Evolutionary conservation across 2,888 invertebrate species (phyloP).

Genomic region (Harmothoe impar): DNA sequence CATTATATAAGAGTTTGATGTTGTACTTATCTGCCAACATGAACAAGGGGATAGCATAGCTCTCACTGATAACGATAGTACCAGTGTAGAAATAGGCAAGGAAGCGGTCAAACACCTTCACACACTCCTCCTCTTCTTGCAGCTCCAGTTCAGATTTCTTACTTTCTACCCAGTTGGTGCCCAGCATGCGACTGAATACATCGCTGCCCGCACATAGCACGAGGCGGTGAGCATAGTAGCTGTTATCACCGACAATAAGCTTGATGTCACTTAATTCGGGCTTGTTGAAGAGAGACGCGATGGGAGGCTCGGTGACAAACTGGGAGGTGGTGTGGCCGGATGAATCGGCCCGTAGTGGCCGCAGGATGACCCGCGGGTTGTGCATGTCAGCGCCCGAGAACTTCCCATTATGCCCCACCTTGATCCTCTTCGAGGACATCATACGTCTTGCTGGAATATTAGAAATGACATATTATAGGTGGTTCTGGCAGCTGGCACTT

Average conservation of each 20-base stretch:
- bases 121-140: constrained; percentile 79
- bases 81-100: constrained; percentile 82
- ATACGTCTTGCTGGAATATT: constrained; percentile 69
- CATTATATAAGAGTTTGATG: constrained; percentile 76
- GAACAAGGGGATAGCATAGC: constrained; percentile 80
- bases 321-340: constrained; percentile 64
- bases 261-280: constrained; percentile 70
- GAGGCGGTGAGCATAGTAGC: constrained; percentile 69
- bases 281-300: constrained; percentile 70
- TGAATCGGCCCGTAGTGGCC: constrained; percentile 67
- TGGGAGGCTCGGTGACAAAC: constrained; percentile 68
- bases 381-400: constrained; percentile 4
- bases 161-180: constrained; percentile 67
- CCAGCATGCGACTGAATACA: constrained; percentile 70
- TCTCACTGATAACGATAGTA: constrained; percentile 79
- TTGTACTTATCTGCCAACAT: constrained; percentile 80
- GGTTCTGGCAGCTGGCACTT: too few relatives aligned
- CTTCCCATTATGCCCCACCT: constrained; percentile 48
- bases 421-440: constrained; percentile 66
- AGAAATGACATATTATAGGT: too few relatives aligned
- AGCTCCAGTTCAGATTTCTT: constrained; percentile 52
- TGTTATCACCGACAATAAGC: constrained; percentile 67
- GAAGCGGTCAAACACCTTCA: constrained; percentile 79
- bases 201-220: constrained; percentile 71
- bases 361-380: constrained; percentile 70